Evolutionary conservation across 1,140 invertebrate species (phyloP).

Genomic region (Drosophila takahashii): DNA sequence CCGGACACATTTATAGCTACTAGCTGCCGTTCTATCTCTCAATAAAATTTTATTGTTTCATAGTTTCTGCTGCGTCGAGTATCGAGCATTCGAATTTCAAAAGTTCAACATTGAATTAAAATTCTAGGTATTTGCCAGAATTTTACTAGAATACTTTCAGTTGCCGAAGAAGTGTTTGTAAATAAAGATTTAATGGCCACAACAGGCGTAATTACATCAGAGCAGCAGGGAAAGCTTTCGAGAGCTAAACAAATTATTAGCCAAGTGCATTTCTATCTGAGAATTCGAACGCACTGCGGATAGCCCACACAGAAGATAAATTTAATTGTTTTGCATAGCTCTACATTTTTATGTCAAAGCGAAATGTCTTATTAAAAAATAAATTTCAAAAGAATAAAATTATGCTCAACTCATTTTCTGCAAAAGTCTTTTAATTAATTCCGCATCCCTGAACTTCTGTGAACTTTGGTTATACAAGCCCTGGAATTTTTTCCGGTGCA

Average conservation of each 20-base stretch:
- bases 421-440: too few species aligned
- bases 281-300: not conserved
- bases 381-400: too few species aligned
- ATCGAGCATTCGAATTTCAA: constrained; percentile 11
- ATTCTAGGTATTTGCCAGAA: constrained; percentile 9
- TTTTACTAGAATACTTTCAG: not conserved
- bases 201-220: constrained; percentile 15
- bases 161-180: constrained; percentile 20
- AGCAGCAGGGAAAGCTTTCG: not conserved
- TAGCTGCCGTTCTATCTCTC: constrained; percentile 34
- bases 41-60: constrained; percentile 47
- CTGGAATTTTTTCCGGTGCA: not conserved
- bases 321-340: not conserved
- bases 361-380: not conserved
- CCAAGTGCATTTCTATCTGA: constrained; percentile 6
- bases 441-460: too few species aligned
- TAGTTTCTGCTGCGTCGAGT: constrained; percentile 12
- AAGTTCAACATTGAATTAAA: constrained; percentile 30
- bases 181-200: constrained; percentile 23
- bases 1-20: constrained; percentile 29
- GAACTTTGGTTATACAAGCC: too few species aligned
- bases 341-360: not conserved
- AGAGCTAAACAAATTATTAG: constrained; percentile 17
- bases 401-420: too few species aligned
- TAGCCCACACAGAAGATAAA: not conserved